A percentile compares a stretch with the other conserved stretches of the same genome.
phyloP scores from a whole-genome alignment of 2,113 vertebrate species.

The Atherinomorus stipes region DNA sequence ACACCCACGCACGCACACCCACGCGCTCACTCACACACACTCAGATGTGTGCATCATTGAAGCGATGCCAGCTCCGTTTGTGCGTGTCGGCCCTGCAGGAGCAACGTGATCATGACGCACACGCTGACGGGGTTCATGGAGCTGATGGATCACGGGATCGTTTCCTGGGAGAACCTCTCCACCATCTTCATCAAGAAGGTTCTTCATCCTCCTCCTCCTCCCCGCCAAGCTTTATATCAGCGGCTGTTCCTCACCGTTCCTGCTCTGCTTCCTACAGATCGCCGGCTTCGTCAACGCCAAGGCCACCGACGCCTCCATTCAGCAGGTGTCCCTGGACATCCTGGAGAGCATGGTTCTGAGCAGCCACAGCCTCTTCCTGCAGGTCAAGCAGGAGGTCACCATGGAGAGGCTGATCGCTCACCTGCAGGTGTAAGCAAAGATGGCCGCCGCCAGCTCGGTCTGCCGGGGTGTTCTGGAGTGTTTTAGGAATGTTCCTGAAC shows the following conservation, averaged over 20 bases:
- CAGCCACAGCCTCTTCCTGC: conserved; percentile 86
- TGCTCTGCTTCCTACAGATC: conserved; percentile 84
- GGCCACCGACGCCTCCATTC: conserved; percentile 87
- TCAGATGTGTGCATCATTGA: background rate
- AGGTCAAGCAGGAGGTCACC: conserved; percentile 91
- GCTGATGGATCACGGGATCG: conserved; percentile 97
- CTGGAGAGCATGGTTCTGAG: conserved; percentile 96
- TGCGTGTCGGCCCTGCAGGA: conserved; percentile 74
- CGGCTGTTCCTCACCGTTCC: too few relatives aligned
- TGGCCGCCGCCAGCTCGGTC: too few relatives aligned
- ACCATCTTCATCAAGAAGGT: conserved; percentile 94
- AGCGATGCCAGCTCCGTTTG: background rate
- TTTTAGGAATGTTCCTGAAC: too few relatives aligned
- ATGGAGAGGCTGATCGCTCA: conserved; percentile 91
- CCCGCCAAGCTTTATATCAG: too few relatives aligned
- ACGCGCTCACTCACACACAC: too few relatives aligned
- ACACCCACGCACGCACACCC: too few relatives aligned
- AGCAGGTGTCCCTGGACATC: conserved; percentile 92
- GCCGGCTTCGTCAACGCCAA: conserved; percentile 90
- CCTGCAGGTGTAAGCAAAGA: conserved; percentile 92
- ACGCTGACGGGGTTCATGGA: conserved; percentile 93
- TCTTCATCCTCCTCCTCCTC: background rate
- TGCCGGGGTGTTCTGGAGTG: too few relatives aligned
- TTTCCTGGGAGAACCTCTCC: conserved; percentile 97
- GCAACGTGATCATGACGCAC: conserved; percentile 88